Percentiles rank a stretch among this genome's conserved stretches.
These are phyloP conservation scores for Labia minor DNA, from an alignment of 2,888 invertebrate species.

Conservation along the genomic window DNA sequence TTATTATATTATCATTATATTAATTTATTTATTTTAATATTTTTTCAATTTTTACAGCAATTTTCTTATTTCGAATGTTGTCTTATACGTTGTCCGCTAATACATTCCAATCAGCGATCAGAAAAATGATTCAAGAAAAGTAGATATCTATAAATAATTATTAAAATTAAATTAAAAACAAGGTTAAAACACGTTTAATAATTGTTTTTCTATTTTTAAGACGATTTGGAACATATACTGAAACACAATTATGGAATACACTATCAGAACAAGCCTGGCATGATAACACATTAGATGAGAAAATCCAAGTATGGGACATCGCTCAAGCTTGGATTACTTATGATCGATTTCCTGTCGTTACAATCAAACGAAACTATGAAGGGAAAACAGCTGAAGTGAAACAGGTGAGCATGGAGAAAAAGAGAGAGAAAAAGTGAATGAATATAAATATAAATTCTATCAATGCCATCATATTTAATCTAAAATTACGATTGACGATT, in stretches of 20 bases:
- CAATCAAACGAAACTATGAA: slow-evolving; percentile 55
- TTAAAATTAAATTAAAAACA: slow-evolving; percentile 13
- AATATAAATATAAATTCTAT: no score
- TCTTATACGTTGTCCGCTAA: slow-evolving; percentile 69
- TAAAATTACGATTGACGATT: not conserved
- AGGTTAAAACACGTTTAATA: no score
- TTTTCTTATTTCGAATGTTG: slow-evolving; percentile 69
- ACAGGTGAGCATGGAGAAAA: slow-evolving; percentile 45
- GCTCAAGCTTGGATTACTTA: slow-evolving; percentile 74
- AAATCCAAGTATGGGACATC: slow-evolving; percentile 54
- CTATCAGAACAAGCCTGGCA: slow-evolving; percentile 55
- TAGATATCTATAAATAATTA: slow-evolving; percentile 29
- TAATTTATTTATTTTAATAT: no score
- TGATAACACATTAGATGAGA: slow-evolving; percentile 45
- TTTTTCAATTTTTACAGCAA: no score
- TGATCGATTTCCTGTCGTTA: slow-evolving; percentile 65
- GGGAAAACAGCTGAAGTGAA: slow-evolving; percentile 48
- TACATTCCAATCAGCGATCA: slow-evolving; percentile 62
- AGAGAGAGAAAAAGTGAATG: not conserved
- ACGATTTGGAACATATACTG: slow-evolving; percentile 62
- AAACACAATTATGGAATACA: slow-evolving; percentile 68
- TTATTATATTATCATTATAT: no score
- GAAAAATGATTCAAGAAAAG: slow-evolving; percentile 55
- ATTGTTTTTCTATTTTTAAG: slow-evolving; percentile 34
- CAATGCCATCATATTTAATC: not conserved